Conservation (phyloP, 2,888 invertebrate species). For the Ferrisia virgata region DNA sequence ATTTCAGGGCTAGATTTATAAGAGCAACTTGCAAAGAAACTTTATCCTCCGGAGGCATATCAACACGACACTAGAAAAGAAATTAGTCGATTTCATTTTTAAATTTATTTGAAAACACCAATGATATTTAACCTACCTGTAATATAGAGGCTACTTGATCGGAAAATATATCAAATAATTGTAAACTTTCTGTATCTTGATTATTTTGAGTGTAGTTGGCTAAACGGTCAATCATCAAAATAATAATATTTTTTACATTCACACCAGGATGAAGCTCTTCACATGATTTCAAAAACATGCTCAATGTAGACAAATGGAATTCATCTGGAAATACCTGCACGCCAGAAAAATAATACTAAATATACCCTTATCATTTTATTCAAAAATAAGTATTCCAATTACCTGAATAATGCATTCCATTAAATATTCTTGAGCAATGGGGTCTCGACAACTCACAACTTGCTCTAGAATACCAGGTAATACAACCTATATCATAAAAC, state of each 20-base stretch:
- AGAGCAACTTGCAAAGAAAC: slow-evolving; percentile 92
- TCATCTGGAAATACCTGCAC: slow-evolving; percentile 94
- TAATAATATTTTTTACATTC: slow-evolving; percentile 97
- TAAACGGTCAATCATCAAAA: slow-evolving; percentile 88
- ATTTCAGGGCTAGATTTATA: slow-evolving; percentile 90
- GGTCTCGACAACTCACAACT: slow-evolving; percentile 95
- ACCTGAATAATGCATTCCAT: slow-evolving; percentile 99
- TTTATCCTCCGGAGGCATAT: slow-evolving; percentile 95
- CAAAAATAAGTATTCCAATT: slow-evolving; percentile 43
- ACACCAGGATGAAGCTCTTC: slow-evolving; percentile 93
- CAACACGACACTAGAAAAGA: slow-evolving; percentile 72
- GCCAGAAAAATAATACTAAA: background rate
- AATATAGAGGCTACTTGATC: slow-evolving; percentile 95
- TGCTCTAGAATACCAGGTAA: slow-evolving; percentile 96
- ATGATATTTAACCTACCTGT: slow-evolving; percentile 59
- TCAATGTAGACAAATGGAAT: slow-evolving; percentile 93
- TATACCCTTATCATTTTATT: no score
- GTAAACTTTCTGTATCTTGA: slow-evolving; percentile 72
- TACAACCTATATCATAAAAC: slow-evolving; percentile 60
- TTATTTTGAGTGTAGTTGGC: slow-evolving; percentile 79
- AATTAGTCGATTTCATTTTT: background rate
- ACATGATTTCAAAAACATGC: slow-evolving; percentile 93
- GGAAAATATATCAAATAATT: slow-evolving; percentile 96
- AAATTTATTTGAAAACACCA: background rate
- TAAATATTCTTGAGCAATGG: slow-evolving; percentile 97